Evolutionary conservation across 64 coral and sea anemone genomes (phyloP), one percentile per base, ranked within the genome.

Genomic region (Catalaphyllia jardinei): DNA sequence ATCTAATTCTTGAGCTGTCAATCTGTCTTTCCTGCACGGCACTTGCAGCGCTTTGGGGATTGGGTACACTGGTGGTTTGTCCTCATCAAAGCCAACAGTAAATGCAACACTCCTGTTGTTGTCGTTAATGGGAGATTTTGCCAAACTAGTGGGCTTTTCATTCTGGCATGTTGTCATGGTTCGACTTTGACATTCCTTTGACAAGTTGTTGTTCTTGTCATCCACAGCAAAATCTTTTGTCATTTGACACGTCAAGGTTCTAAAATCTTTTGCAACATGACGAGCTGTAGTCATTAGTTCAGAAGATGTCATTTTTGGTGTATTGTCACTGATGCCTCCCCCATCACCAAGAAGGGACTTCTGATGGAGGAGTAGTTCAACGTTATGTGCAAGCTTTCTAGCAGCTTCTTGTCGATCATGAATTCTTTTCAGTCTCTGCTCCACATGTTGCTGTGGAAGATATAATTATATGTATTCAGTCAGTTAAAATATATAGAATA

Each of bases 351-450:
- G 9, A 50, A 93, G 38, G 24, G 86, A 87, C 38, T 86, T 88
- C 42, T 93, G 91, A 9, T 93, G 91, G 6, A 93, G 71, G 28
- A 93, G 52, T 5, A 79, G 88, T 31, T 93, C 91, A 29, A 93
- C 91, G 75, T 93, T 88, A 13, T 93, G 75, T 49, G 91, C 91
- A 29, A 93, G 86, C 76, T 89, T 93, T 83, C 77, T 80, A 35
- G 86, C 86, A 20, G 86, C 91, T 71, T 93, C 91, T 83, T 93
- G 91, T 75, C 91, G 73, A 35, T 88, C 77, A 76, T 88, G 91
- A 29, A 93, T 95, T 72, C 85, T 95, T 57, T 83, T 65, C 4
- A 95, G 71, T 78, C 51, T 74, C 15, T 91, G 64, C 72, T 92
- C 86, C 67, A 75, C n/a, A 30, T 67, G 73, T 88, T 95, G 49